Evolutionary conservation across 2,797 vertebrate species (phyloP), one percentile per base, ranked within the genome.

Genomic region (Acanthornis magna): DNA sequence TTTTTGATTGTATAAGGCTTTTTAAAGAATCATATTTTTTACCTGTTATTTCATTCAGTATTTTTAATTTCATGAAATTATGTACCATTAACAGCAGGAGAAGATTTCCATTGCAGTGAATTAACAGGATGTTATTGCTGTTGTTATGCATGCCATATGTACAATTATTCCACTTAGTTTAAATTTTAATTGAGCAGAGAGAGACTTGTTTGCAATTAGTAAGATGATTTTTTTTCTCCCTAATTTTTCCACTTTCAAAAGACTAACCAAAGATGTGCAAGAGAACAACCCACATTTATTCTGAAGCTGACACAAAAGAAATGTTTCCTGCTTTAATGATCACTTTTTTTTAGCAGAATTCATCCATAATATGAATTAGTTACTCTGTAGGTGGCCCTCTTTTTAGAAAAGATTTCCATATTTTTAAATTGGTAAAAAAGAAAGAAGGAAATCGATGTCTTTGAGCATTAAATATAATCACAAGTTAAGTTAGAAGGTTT

Each of bases 111-210:
- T 86, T 85, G 82, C 23, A 61, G 55, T 51, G 54, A 85, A 74
- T 47, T 74, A 79, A 89, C 61, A 88, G 61, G 57, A 77, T 73
- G 67, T 74, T 91, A 73, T 76, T 4, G 1, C 34, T 95, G 26
- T 42, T 6, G 1, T 92, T 92, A 89, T 21, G 60, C 36, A 57
- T 67, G 57, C 67, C 63, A 71, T 94, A 93, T 90, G 68, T 87
- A 66, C 82, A 92, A 78, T 91, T 93, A 81, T 94, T 96, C 78
- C 83, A 94, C 55, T 81, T 94, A 95, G 70, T 92, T 96, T 95
- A 93, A 92, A 95, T 88, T 93, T 94, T 92, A 95, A 94, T 93
- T 96, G 90, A 96, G 50, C 74, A 91, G 53, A 96, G 21, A 38
- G 23, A 76, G 80, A 89, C 15, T 77, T 90, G n/a, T 85, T 96